A percentile compares a stretch with the other conserved stretches of the same genome.
Conservation (phyloP, 2,888 invertebrate species). For the Caenorhabditis virilis region DNA sequence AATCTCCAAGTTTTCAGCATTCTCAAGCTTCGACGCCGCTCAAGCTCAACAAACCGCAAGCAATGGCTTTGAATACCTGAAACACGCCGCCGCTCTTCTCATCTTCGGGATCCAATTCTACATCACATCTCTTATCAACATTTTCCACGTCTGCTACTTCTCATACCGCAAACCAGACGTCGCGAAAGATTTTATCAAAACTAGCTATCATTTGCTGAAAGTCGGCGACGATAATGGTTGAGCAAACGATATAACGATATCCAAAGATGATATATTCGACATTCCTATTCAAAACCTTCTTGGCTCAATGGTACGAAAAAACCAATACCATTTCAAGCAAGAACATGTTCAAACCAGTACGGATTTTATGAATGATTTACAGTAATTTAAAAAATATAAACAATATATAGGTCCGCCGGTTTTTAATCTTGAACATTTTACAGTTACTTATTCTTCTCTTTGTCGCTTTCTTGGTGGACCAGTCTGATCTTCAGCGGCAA, state of each 20-base stretch:
- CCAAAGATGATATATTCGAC: slow-evolving; percentile 8
- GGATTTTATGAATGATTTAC: not conserved
- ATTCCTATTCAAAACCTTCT: slow-evolving; percentile 15
- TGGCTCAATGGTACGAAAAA: slow-evolving; percentile 26
- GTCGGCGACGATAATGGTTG: slow-evolving; percentile 21
- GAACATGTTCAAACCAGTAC: slow-evolving; percentile 2
- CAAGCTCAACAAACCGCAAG: too few species aligned
- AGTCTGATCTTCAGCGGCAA: too few species aligned
- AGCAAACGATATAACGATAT: too few species aligned
- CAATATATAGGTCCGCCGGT: not conserved
- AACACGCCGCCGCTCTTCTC: too few species aligned
- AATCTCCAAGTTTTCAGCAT: too few species aligned
- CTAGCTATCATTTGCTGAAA: slow-evolving; percentile 26
- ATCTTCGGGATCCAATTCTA: too few species aligned
- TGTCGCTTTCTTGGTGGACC: too few species aligned
- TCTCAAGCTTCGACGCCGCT: too few species aligned
- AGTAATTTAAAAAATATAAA: not conserved
- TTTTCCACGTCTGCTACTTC: slow-evolving; percentile 26
- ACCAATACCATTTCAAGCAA: slow-evolving; percentile 6
- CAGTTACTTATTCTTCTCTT: too few species aligned
- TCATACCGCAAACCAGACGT: slow-evolving; percentile 20
- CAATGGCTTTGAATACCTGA: too few species aligned
- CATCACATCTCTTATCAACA: slow-evolving; percentile 11
- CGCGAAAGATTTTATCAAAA: slow-evolving; percentile 32
- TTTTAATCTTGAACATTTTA: not conserved